These are phyloP conservation scores for Crypturellus tataupa DNA, from an alignment of 2,797 vertebrate species.

Conservation along the genomic window DNA sequence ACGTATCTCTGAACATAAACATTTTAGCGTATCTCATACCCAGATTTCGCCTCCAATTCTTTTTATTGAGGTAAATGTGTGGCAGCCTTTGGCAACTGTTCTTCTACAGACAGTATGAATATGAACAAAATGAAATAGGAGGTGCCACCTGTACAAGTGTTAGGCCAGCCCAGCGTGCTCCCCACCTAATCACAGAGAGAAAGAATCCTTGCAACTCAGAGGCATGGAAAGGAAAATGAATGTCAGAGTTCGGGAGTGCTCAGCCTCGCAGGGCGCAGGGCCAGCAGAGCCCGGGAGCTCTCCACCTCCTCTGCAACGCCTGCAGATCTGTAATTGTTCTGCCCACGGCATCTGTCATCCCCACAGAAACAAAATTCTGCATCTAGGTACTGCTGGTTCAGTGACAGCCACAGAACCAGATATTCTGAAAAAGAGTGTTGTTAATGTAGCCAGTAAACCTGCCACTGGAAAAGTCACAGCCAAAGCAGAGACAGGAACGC, in stretches of 20 bases:
- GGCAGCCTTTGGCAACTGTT: background rate
- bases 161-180: background rate
- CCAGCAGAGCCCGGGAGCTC: background rate
- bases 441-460: background rate
- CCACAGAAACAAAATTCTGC: background rate
- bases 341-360: background rate
- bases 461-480: background rate
- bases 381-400: background rate
- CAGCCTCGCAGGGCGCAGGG: background rate
- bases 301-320: background rate
- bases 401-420: background rate
- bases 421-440: background rate
- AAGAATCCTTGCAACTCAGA: slow-evolving; percentile 1
- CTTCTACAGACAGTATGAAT: background rate
- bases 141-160: background rate
- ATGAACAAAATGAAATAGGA: background rate
- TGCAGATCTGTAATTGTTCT: background rate
- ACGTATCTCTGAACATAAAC: background rate
- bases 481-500: background rate
- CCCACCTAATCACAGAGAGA: background rate
- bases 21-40: background rate
- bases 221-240: background rate
- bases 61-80: background rate
- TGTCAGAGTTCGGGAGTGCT: background rate
- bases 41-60: background rate